phyloP scores from a whole-genome alignment of 2,888 invertebrate genomes.

The Brachyopa scutellaris region DNA sequence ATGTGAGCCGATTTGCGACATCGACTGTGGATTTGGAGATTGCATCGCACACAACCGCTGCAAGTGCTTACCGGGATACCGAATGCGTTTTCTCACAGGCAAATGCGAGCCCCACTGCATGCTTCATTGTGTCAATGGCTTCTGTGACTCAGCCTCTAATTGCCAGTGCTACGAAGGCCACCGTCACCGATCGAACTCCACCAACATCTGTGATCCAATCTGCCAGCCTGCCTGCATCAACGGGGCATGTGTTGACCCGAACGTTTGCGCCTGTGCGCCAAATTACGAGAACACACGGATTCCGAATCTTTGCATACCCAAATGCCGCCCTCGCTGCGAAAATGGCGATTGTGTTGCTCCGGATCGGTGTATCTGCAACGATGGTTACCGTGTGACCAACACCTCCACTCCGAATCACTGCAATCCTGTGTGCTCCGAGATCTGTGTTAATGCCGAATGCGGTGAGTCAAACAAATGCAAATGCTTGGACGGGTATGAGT shows the following conservation, averaged over 20 bases:
- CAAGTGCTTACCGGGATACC: slow-evolving; percentile 78
- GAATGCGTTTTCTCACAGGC: slow-evolving; percentile 78
- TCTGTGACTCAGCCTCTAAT: slow-evolving; percentile 82
- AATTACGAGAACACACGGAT: slow-evolving; percentile 79
- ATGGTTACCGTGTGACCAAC: slow-evolving; percentile 78
- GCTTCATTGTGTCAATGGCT: slow-evolving; percentile 79
- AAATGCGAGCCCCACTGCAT: slow-evolving; percentile 78
- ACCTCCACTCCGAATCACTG: slow-evolving; percentile 77
- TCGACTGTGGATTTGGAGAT: slow-evolving; percentile 77
- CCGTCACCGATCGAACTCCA: slow-evolving; percentile 75
- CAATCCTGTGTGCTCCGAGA: slow-evolving; percentile 75
- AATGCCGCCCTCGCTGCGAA: slow-evolving; percentile 78
- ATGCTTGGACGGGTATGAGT: slow-evolving; percentile 82
- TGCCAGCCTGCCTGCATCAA: slow-evolving; percentile 80
- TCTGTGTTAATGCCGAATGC: slow-evolving; percentile 82
- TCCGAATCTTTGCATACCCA: slow-evolving; percentile 76
- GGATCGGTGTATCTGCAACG: slow-evolving; percentile 82
- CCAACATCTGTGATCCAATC: slow-evolving; percentile 78
- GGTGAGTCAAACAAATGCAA: slow-evolving; percentile 83
- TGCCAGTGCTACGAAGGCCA: slow-evolving; percentile 84
- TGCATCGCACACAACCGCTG: slow-evolving; percentile 79
- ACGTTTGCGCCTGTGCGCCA: slow-evolving; percentile 77
- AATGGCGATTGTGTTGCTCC: slow-evolving; percentile 82
- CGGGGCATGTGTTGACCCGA: slow-evolving; percentile 81
- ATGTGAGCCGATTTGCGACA: slow-evolving; percentile 78